Conservation (phyloP, 2,113 vertebrate genomes). For the Isichthys henryi region DNA sequence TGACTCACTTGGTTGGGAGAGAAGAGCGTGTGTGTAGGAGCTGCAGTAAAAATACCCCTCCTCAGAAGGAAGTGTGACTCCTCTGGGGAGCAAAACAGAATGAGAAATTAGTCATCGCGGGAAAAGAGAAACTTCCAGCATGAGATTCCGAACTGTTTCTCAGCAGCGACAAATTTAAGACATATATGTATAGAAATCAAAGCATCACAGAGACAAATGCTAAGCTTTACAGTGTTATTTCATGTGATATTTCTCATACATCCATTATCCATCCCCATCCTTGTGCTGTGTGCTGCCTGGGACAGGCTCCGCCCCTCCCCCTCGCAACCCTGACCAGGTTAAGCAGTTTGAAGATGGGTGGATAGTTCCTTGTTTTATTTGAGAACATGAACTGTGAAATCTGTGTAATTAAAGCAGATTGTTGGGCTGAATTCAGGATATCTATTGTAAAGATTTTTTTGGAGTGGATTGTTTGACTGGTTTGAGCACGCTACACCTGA, state of each 20-base stretch:
- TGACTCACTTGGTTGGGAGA: not conserved
- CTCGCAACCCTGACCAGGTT: not conserved
- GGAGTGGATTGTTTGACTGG: too few relatives aligned
- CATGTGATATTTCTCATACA: not conserved
- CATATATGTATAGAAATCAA: not conserved
- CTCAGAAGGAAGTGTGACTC: not conserved
- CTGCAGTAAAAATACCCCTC: slow-evolving; percentile 8
- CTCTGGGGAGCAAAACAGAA: not conserved
- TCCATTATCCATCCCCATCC: not conserved
- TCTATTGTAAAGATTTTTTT: not conserved
- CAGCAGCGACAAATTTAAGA: not conserved
- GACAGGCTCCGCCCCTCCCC: not conserved
- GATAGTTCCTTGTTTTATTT: not conserved
- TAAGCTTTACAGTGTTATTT: not conserved
- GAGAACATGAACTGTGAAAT: not conserved
- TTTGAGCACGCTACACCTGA: not conserved
- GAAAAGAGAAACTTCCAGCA: not conserved
- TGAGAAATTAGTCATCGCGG: slow-evolving; percentile 6
- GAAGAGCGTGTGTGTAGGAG: slow-evolving; percentile 7
- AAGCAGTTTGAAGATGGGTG: not conserved
- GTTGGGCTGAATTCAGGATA: not conserved
- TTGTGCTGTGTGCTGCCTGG: not conserved
- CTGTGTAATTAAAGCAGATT: not conserved
- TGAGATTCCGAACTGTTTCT: not conserved
- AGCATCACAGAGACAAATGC: not conserved